Base-by-base conservation (phyloP, 2,888 invertebrate genomes). In the Orthosia gracilis region DNA sequence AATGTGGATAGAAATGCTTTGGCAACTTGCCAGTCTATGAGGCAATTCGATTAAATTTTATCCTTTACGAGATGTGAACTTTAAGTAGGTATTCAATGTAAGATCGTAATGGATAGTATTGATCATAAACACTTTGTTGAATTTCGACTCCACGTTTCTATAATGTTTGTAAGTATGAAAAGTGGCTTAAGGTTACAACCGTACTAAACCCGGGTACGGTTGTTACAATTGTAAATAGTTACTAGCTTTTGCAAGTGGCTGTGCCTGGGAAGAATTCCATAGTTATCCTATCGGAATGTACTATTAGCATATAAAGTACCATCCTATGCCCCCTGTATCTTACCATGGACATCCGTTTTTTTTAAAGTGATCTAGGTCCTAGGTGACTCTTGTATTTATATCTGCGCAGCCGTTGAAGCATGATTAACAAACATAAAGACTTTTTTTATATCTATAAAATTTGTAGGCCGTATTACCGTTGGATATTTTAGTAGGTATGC, bases 21-120 rank as follows among this genome's bases (percentile, higher is more conserved):
- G 73, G 73, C 49, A 61, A 59, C 18, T 72, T 59, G 59, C 73
- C 73, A 72, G 21, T 54, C 26, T 47, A 26, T 17, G 31, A 40
- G 5, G 52, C 31, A 26, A 40, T 79, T 54, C 18, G 15, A 26
- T 63, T 50, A 61, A 47, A 69, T 61, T n/a, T 58, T 50, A 63
- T 57, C 18, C 13, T 47, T 23, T 74, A 57, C 47, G 26, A 13
- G 45, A 26, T 21, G 13, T 47, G 1, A 31, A 78, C 23, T 69
- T 62, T 50, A 12, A 40, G 49, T 61, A 57, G 57, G 17, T 57
- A 9, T 45, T 69, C 12, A 45, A 50, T 59, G 49, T 21, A 11
- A 9, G 7, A 78, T 45, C 50, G 40, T n/a, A 77, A 23, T 23
- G 31, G 9, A 12, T 49, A 23, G 17, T 31, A 52, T 21, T 74